phyloP scores from a whole-genome alignment of 2,113 vertebrate genomes.

The Halcyon senegalensis region DNA sequence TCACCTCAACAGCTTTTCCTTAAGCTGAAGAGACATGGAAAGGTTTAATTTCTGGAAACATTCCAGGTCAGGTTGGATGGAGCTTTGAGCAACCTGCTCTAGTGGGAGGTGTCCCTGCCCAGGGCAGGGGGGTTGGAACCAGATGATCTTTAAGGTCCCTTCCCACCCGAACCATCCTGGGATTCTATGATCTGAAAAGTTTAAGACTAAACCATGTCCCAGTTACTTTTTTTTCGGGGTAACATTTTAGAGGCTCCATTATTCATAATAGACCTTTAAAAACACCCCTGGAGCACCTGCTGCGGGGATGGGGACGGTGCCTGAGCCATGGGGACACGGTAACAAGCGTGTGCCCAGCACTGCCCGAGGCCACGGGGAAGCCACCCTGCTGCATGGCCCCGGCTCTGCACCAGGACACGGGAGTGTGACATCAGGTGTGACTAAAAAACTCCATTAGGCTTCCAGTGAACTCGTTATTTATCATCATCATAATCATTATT shows the following conservation, averaged over 20 bases:
- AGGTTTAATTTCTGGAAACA: not conserved
- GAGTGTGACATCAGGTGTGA: accelerated
- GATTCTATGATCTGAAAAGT: not conserved
- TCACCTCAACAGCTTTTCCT: not conserved
- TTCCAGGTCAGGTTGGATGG: not conserved
- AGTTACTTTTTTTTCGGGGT: accelerated
- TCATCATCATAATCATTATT: not conserved
- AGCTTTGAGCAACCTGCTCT: not conserved
- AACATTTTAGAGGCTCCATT: not conserved
- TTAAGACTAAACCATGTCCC: accelerated
- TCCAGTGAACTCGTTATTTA: not conserved
- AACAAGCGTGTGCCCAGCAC: accelerated
- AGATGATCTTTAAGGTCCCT: not conserved
- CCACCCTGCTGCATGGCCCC: not conserved
- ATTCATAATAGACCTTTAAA: not conserved
- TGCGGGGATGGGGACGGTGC: accelerated
- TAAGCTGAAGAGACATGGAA: accelerated
- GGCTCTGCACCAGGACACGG: accelerated
- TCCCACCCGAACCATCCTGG: not conserved
- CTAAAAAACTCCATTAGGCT: not conserved
- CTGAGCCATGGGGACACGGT: accelerated
- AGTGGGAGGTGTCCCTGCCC: not conserved
- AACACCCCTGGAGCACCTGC: not conserved
- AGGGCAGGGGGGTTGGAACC: not conserved
- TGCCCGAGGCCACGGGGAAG: accelerated